Conservation (phyloP, 2,888 invertebrate genomes). For the Macroteleia sp. region DNA sequence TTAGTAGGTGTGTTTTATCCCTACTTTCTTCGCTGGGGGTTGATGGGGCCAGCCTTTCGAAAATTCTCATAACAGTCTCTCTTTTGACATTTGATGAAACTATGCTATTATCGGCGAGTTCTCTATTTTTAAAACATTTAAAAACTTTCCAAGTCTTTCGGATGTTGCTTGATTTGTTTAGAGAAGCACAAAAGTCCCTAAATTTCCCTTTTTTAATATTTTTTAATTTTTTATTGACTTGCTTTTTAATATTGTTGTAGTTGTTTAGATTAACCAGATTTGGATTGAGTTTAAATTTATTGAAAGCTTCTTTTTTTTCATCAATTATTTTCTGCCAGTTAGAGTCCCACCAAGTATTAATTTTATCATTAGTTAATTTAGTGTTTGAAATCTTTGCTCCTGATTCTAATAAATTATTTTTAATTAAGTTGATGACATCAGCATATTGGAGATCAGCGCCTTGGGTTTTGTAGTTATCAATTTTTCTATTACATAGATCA, state of each 20-base stretch:
- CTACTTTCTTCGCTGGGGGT: background rate
- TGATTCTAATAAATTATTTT: background rate
- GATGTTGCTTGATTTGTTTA: background rate
- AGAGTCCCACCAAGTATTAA: constrained; percentile 12
- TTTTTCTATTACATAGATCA: background rate
- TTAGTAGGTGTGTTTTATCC: background rate
- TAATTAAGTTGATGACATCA: background rate
- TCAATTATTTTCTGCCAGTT: background rate
- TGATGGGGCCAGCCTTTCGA: background rate
- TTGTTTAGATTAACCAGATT: background rate
- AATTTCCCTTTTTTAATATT: background rate
- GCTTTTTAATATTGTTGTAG: background rate
- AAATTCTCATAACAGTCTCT: background rate
- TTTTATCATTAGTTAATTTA: background rate
- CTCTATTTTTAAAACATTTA: constrained; percentile 5
- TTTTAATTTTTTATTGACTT: background rate
- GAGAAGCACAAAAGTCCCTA: background rate
- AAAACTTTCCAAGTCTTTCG: background rate
- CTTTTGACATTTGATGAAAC: background rate
- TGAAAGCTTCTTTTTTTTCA: background rate
- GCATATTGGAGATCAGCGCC: background rate
- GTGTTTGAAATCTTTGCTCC: background rate
- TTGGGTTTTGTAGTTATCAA: background rate
- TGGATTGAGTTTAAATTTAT: background rate
- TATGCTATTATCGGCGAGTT: background rate